Conservation (phyloP, 1,140 invertebrate species). For the Berghia stephanieae region DNA sequence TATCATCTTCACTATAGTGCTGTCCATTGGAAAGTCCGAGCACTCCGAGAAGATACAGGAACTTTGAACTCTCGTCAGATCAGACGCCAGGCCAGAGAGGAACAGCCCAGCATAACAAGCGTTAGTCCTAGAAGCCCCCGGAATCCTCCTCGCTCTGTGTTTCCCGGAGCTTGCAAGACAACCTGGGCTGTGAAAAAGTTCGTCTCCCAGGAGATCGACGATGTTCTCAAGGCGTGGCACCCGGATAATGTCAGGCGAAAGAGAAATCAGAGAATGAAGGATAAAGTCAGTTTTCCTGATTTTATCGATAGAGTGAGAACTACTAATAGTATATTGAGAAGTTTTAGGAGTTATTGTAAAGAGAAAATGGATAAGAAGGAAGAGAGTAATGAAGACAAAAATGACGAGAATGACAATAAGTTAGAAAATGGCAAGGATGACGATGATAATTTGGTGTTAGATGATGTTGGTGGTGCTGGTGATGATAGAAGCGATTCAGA, state of each 20-base stretch:
- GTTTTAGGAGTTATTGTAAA: no score
- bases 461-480: no score
- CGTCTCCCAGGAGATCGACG: neutral
- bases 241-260: neutral
- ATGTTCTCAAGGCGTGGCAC: neutral
- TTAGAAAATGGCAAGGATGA: no score
- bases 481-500: no score
- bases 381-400: no score
- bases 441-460: no score
- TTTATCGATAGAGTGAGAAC: no score
- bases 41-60: neutral
- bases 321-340: no score
- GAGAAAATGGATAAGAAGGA: no score
- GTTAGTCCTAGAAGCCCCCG: neutral
- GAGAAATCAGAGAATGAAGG: neutral
- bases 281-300: no score
- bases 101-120: neutral
- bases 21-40: slow-evolving; percentile 10
- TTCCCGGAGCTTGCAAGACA: neutral
- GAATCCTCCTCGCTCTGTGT: neutral
- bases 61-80: neutral
- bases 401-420: no score
- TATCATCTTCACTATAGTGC: neutral
- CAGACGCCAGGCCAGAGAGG: neutral
- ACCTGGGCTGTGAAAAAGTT: neutral